Percentiles rank a stretch among this genome's conserved stretches.
Conservation (phyloP, 2,113 vertebrate genomes). For the Pipra filicauda region DNA sequence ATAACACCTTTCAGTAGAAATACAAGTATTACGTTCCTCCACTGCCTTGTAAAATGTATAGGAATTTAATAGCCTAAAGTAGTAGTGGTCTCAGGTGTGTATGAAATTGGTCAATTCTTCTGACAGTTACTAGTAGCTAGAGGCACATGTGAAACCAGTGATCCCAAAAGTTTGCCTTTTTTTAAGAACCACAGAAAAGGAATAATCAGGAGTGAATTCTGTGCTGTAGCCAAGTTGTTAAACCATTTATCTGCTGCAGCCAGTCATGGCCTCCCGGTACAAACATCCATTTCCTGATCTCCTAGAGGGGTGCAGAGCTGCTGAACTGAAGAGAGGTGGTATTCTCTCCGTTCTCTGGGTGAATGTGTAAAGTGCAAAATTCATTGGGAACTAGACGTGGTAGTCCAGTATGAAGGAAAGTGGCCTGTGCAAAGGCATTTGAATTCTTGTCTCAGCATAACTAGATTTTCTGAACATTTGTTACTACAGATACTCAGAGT, state of each 20-base stretch:
- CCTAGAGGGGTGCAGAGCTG: background rate
- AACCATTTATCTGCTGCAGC: background rate
- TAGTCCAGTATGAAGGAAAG: background rate
- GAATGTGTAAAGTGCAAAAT: background rate
- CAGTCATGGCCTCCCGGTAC: background rate
- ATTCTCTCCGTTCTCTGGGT: background rate
- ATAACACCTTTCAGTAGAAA: background rate
- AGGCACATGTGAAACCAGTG: background rate
- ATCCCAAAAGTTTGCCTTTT: background rate
- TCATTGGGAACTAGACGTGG: background rate
- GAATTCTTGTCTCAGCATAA: background rate
- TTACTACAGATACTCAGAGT: background rate
- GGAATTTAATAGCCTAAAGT: background rate
- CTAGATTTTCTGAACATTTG: background rate
- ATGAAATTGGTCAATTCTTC: background rate
- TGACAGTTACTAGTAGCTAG: background rate
- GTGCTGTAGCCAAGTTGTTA: background rate
- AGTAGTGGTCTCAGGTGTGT: background rate
- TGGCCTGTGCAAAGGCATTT: background rate
- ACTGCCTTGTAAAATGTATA: background rate
- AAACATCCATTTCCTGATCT: background rate
- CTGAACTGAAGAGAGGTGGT: background rate
- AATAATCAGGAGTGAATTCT: background rate
- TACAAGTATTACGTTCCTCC: fast-evolving
- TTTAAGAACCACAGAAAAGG: background rate